Evolutionary conservation across 2,797 vertebrate genomes (phyloP).

Genomic region (Chaunax sp.): DNA sequence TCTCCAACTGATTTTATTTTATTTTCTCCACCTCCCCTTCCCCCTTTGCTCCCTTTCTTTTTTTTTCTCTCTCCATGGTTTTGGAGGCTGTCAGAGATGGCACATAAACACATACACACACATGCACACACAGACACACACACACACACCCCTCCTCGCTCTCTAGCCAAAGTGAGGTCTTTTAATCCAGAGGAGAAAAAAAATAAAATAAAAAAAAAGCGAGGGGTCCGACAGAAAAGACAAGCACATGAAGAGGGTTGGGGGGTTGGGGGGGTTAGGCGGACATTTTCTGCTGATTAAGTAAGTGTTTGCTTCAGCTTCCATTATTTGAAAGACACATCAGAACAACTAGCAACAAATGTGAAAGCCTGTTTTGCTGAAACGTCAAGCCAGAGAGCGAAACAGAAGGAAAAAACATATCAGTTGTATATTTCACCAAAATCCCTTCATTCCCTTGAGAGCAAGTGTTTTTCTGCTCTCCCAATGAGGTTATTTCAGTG

Average conservation of each 20-base stretch:
- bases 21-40: background rate
- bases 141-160: conserved; percentile 16
- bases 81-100: conserved; percentile 52
- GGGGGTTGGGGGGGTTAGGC: background rate
- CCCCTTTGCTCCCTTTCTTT: background rate
- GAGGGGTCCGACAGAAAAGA: background rate
- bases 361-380: conserved; percentile 11
- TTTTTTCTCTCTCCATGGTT: conserved; percentile 12
- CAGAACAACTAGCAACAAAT: conserved; percentile 47
- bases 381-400: conserved; percentile 11
- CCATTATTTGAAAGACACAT: conserved; percentile 67
- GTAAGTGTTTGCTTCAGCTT: conserved; percentile 67
- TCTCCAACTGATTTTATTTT: conserved; percentile 47
- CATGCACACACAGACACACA: conserved; percentile 16
- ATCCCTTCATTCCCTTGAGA: conserved; percentile 22
- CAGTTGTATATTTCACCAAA: conserved; percentile 32
- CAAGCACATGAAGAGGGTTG: background rate
- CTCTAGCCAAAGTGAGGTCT: conserved; percentile 52
- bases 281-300: conserved; percentile 79
- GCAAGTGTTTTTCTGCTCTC: conserved; percentile 18
- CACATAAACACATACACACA: conserved; percentile 22
- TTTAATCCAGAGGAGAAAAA: conserved; percentile 33
- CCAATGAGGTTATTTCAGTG: conserved; percentile 32
- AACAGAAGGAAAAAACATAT: conserved; percentile 43
- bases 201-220: conserved; percentile 10